Percentiles rank a stretch among this genome's conserved stretches.
Evolutionary conservation across 2,888 invertebrate genomes (phyloP).

Genomic region (Scaptomyza caliginosa): DNA sequence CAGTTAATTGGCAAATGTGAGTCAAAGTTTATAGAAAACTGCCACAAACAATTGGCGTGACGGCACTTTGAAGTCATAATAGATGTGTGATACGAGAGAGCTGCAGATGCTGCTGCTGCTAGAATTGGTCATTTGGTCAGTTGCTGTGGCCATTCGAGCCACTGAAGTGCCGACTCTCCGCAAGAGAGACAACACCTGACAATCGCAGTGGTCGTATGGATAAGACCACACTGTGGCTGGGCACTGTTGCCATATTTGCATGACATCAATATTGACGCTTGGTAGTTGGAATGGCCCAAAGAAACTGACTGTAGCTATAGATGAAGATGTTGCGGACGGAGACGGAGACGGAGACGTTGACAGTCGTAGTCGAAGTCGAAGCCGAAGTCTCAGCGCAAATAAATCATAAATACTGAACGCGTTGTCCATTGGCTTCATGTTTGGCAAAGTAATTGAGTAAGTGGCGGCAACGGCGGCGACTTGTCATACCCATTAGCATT

Average conservation of each 20-base stretch:
- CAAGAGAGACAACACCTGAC: conserved; percentile 56
- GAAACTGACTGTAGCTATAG: conserved; percentile 24
- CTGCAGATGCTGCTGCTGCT: conserved; percentile 10
- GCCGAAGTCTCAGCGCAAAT: conserved; percentile 59
- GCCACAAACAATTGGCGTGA: conserved; percentile 78
- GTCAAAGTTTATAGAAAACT: conserved; percentile 79
- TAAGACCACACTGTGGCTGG: conserved; percentile 54
- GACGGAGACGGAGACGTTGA: conserved; percentile 12
- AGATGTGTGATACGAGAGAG: conserved; percentile 55
- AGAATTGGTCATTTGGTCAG: not conserved
- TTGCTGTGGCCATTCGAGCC: conserved; percentile 1
- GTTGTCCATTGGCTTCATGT: conserved; percentile 53
- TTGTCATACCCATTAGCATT: conserved; percentile 81
- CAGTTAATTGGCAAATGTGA: conserved; percentile 79
- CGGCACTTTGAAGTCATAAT: conserved; percentile 80
- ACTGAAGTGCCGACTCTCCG: conserved; percentile 66
- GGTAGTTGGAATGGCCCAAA: conserved; percentile 65
- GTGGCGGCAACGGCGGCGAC: conserved; percentile 58
- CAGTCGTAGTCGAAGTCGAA: conserved; percentile 14
- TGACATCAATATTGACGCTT: conserved; percentile 68
- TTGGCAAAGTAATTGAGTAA: conserved; percentile 81
- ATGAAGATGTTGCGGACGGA: conserved; percentile 33
- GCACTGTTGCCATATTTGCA: conserved; percentile 61
- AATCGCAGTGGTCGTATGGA: conserved; percentile 7
- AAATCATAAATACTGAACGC: conserved; percentile 76